phyloP scores from a whole-genome alignment of 1,140 invertebrate species.

The Scaptomyza graminum region DNA sequence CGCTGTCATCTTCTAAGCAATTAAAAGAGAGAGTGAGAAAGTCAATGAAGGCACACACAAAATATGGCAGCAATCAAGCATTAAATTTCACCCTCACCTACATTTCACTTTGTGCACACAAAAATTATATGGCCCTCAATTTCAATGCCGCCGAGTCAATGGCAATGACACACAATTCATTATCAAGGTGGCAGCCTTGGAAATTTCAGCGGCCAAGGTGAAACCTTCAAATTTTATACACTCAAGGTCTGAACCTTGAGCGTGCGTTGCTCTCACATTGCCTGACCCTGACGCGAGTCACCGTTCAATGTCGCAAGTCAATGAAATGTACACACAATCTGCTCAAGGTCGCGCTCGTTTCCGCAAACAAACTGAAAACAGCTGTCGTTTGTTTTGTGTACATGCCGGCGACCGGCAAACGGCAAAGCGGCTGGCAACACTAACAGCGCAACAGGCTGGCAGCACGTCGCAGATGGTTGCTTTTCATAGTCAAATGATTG shows the following conservation, averaged over 20 bases:
- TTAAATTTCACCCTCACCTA: constrained; percentile 51
- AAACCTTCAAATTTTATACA: constrained; percentile 73
- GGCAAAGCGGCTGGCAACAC: constrained; percentile 18
- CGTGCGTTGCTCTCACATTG: constrained; percentile 67
- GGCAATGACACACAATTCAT: constrained; percentile 68
- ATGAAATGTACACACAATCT: constrained; percentile 48
- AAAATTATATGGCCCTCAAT: constrained; percentile 54
- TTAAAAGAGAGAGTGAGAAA: constrained; percentile 3
- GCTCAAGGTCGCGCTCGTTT: constrained; percentile 62
- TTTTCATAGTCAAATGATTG: background rate
- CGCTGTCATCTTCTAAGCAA: constrained; percentile 91
- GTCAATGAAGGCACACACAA: constrained; percentile 6
- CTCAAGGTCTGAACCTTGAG: constrained; percentile 73
- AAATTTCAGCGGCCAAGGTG: constrained; percentile 66
- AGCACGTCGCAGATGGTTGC: constrained; percentile 18
- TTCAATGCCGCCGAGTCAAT: constrained; percentile 54
- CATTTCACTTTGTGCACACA: constrained; percentile 27
- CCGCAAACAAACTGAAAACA: constrained; percentile 59
- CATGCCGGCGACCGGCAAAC: constrained; percentile 44
- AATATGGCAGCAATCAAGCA: constrained; percentile 18
- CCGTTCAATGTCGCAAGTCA: constrained; percentile 66
- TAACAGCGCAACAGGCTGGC: constrained; percentile 22
- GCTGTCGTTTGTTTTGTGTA: constrained; percentile 42
- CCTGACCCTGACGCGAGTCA: constrained; percentile 55
- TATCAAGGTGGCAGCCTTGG: constrained; percentile 70